A percentile compares a stretch with the other conserved stretches of the same genome.
Evolutionary conservation across 1,140 invertebrate genomes (phyloP).

Genomic region (Drosophila erecta): DNA sequence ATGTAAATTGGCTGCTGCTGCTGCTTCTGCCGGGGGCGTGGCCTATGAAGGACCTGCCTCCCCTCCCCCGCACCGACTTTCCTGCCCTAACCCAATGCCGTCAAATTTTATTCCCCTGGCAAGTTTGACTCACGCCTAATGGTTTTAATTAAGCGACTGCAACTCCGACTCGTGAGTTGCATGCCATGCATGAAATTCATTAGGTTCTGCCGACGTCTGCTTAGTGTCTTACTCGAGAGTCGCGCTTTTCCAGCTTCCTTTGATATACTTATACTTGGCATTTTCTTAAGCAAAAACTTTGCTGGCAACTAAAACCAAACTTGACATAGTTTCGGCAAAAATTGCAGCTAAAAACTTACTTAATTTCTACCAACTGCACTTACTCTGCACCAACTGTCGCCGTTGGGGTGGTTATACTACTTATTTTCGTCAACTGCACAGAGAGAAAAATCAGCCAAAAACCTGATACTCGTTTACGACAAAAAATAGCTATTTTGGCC

Average conservation of each 20-base stretch:
- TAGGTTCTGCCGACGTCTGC: conserved; percentile 62
- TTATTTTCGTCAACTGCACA: conserved; percentile 8
- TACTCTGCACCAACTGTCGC: conserved; percentile 70
- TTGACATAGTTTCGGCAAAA: conserved; percentile 82
- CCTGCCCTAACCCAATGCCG: conserved; percentile 8
- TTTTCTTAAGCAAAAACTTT: conserved; percentile 80
- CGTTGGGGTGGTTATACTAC: conserved; percentile 7
- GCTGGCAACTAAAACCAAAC: conserved; percentile 81
- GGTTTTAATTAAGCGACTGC: conserved; percentile 80
- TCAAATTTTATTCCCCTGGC: conserved; percentile 59
- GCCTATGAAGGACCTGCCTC: conserved; percentile 3
- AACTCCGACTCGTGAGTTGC: conserved; percentile 50
- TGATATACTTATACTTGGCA: conserved; percentile 71
- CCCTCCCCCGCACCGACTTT: too few relatives aligned
- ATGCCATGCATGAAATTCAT: conserved; percentile 83
- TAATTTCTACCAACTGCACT: conserved; percentile 82
- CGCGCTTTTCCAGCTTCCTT: conserved; percentile 41
- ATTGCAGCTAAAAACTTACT: conserved; percentile 83
- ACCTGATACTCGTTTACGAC: neutral
- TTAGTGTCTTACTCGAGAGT: conserved; percentile 50
- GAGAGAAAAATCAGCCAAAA: neutral
- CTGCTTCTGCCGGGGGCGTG: conserved; percentile 17
- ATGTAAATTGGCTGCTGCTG: conserved; percentile 76
- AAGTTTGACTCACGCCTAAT: conserved; percentile 69
- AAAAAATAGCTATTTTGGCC: too few relatives aligned